Base-by-base conservation (phyloP, 2,113 vertebrate species). In the Taxidea taxus region DNA sequence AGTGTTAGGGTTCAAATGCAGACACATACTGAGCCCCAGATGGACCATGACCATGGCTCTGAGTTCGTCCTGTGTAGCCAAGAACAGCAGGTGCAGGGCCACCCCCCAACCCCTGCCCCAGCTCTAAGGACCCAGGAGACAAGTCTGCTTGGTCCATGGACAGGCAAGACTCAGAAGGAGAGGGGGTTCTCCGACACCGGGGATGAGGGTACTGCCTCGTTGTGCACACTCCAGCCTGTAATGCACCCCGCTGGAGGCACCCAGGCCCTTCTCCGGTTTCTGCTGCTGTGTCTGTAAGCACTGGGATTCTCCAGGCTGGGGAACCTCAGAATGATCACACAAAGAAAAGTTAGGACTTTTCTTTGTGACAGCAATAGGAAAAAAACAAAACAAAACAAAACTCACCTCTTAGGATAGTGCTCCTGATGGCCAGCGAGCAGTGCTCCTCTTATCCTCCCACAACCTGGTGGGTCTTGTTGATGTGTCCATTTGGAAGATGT, bases 191-290 rank as follows among this genome's bases (percentile, higher is more conserved):
- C 58, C 3, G 31, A 27, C 11, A 34, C 47, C 27, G 2, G 49
- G n/a, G 13, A 37, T 11, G 37, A 31, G 51, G 49, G 2, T 78
- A 34, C 51, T 23, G 29, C n/a, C 7, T 78, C 6, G 1, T n/a
- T 3, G 0, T 12, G 4, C 0, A 29, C 27, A 18, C 44, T 37
- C 16, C 42, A 62, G 54, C 42, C 23, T 23, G 49, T 18, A 21
- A 37, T 58, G 68, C 56, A 6, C 1, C 0, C 54, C 10, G 2
- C 31, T 6, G 0, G 18, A n/a, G 23, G 11, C 9, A 7, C 68
- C 49, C 34, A 2, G 29, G 42, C 68, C 29, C 31, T 44, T 74
- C 75, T 92, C 64, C 2, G 60, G 77, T 70, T 60, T 23, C 42
- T 9, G 2, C n/a, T 16, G 2, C 31, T 47, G 10, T 62, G 10